These are phyloP conservation scores for Toxonevra muliebris DNA, from an alignment of 2,888 invertebrate species.

Conservation along the genomic window DNA sequence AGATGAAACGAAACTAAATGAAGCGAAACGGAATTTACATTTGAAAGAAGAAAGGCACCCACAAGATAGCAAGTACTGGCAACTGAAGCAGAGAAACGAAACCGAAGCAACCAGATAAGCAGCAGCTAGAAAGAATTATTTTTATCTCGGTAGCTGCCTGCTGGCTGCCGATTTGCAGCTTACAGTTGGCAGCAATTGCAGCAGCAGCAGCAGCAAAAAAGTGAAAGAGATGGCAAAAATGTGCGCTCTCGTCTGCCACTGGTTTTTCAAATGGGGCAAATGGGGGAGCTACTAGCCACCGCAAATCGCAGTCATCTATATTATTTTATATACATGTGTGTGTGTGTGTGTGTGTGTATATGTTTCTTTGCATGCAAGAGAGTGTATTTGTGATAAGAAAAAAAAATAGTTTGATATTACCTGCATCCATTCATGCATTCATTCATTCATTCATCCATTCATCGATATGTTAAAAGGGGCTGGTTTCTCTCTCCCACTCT, in stretches of 20 bases:
- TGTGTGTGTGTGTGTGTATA: not conserved
- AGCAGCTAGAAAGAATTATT: too few relatives aligned
- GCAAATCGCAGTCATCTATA: conserved; percentile 4
- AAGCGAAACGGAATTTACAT: too few relatives aligned
- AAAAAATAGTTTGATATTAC: not conserved
- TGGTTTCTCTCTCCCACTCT: conserved; percentile 12
- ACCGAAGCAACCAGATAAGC: too few relatives aligned
- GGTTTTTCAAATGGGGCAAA: conserved; percentile 7
- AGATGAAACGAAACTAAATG: too few relatives aligned
- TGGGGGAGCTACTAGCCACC: not conserved
- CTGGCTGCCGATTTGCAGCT: not conserved
- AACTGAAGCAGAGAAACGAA: too few relatives aligned
- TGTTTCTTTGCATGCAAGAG: too few relatives aligned
- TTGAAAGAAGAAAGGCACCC: too few relatives aligned
- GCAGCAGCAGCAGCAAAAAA: not conserved
- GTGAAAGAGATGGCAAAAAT: conserved; percentile 32
- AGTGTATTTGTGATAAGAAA: not conserved
- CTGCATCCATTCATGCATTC: conserved; percentile 14
- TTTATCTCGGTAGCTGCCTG: conserved; percentile 13
- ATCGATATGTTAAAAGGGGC: conserved; percentile 10
- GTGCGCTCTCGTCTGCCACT: conserved; percentile 20
- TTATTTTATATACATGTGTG: conserved; percentile 17
- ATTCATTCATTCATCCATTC: conserved; percentile 16
- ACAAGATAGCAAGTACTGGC: too few relatives aligned
- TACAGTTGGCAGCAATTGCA: not conserved